phyloP scores from a whole-genome alignment of 2,888 invertebrate species.

The Campaea margaritaria region DNA sequence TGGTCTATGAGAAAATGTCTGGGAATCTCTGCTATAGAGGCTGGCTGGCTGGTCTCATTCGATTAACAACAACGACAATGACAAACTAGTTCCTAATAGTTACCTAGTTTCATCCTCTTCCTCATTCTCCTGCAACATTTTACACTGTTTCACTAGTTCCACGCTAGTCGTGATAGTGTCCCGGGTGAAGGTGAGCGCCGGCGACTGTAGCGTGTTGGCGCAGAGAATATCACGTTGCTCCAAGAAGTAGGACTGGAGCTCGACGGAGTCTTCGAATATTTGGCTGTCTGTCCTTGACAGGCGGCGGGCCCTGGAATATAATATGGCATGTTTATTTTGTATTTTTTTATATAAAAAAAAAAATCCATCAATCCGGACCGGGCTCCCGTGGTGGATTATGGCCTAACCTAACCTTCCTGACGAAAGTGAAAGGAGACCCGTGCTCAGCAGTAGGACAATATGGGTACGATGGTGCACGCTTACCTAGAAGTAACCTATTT shows the following conservation, averaged over 20 bases:
- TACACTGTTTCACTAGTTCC: slow-evolving; percentile 90
- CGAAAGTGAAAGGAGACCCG: no score
- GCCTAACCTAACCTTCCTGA: no score
- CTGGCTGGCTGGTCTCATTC: no score
- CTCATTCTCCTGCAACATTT: slow-evolving; percentile 90
- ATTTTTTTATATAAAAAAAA: neutral
- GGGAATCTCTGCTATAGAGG: no score
- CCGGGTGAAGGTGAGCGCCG: slow-evolving; percentile 93
- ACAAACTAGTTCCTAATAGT: neutral
- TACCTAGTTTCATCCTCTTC: slow-evolving; percentile 89
- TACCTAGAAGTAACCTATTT: no score
- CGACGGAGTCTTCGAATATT: slow-evolving; percentile 97
- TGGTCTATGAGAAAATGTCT: no score
- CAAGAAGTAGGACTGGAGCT: slow-evolving; percentile 96
- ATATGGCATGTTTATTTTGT: no score
- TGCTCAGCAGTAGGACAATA: no score
- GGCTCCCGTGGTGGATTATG: no score
- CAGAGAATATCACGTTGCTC: slow-evolving; percentile 90
- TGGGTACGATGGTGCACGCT: no score
- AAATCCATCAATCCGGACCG: no score
- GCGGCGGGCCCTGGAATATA: slow-evolving; percentile 92
- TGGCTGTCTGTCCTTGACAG: slow-evolving; percentile 96
- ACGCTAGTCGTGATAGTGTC: slow-evolving; percentile 91
- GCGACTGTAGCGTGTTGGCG: slow-evolving; percentile 92
- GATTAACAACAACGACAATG: neutral